These are phyloP conservation scores for Coendou prehensilis DNA, from an alignment of 2,797 vertebrate species.

Conservation along the genomic window DNA sequence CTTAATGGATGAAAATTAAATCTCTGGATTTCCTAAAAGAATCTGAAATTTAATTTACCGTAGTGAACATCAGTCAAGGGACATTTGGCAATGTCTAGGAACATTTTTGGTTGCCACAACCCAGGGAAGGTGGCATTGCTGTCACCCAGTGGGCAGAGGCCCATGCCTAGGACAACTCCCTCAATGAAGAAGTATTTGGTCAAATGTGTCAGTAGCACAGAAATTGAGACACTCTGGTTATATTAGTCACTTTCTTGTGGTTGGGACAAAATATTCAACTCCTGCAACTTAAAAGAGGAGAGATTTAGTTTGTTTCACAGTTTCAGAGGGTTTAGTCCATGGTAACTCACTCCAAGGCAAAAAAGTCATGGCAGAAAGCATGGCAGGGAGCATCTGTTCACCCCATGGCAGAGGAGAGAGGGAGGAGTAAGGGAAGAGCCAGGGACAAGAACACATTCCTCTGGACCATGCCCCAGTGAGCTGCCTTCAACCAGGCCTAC, in stretches of 20 bases:
- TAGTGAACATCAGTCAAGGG: neutral
- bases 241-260: neutral
- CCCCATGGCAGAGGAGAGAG: neutral
- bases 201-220: neutral
- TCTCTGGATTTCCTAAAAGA: conserved; percentile 21
- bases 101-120: neutral
- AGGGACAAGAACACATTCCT: neutral
- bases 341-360: neutral
- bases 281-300: neutral
- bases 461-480: neutral
- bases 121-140: neutral
- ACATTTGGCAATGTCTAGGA: neutral
- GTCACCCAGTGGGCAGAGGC: neutral
- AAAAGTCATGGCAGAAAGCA: neutral
- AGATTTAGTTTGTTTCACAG: neutral
- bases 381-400: too few relatives aligned
- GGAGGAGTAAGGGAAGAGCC: neutral
- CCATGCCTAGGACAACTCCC: neutral
- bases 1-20: neutral
- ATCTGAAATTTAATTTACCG: neutral
- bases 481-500: neutral
- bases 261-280: neutral
- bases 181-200: neutral
- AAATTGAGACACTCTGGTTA: neutral
- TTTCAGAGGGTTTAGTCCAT: neutral